These are phyloP conservation scores for Todiramphus chloris DNA, from an alignment of 2,113 vertebrate species.

Conservation along the genomic window DNA sequence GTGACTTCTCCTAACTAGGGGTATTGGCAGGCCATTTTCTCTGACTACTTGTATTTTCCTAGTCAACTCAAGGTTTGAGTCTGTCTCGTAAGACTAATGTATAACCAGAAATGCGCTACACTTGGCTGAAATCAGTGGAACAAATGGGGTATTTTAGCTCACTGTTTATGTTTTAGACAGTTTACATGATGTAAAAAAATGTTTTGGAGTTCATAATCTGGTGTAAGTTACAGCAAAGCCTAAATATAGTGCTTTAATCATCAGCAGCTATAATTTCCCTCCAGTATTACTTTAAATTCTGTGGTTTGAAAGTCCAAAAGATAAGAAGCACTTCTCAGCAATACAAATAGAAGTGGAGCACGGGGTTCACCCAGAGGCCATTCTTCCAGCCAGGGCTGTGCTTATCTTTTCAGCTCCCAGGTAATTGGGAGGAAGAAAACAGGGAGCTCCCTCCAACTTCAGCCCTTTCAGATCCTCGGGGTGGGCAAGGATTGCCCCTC, in stretches of 20 bases:
- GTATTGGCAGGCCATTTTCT: neutral
- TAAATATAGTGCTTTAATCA: conserved; percentile 1
- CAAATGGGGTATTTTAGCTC: neutral
- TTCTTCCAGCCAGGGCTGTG: neutral
- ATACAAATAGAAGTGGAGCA: neutral
- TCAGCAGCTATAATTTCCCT: neutral
- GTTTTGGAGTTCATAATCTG: neutral
- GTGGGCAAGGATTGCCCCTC: neutral
- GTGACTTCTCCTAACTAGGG: neutral
- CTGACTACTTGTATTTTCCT: neutral
- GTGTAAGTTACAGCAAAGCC: neutral
- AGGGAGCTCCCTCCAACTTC: neutral
- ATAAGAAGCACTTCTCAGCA: conserved; percentile 65
- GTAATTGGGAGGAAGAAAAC: neutral
- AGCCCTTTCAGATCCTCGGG: neutral
- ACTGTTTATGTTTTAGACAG: neutral
- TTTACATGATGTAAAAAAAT: neutral
- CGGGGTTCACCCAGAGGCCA: neutral
- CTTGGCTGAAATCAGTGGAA: neutral
- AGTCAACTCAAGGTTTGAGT: neutral
- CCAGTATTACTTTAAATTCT: conserved; percentile 20
- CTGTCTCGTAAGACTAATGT: neutral
- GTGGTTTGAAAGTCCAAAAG: conserved; percentile 75
- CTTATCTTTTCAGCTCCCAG: conserved; percentile 39
- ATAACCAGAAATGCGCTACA: neutral